Base-by-base conservation (phyloP, 1,140 invertebrate genomes). In the Drepana arcuata region DNA sequence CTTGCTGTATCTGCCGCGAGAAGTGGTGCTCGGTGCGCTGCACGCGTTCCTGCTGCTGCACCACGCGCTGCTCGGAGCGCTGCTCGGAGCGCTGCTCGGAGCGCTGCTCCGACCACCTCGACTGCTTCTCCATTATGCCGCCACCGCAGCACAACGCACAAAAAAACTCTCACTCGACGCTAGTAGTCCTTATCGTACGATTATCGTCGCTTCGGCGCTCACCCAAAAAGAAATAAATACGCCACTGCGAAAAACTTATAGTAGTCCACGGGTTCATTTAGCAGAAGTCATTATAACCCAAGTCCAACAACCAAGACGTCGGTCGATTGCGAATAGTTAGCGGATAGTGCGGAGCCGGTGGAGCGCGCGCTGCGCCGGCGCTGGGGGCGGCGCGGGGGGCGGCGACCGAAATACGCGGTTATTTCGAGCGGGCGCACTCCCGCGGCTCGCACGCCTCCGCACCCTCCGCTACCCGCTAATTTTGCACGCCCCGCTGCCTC, bases 301-400 rank as follows among this genome's bases (percentile, higher is more conserved):
- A 86, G 89, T 88, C 89, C 86, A 87, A 87, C 86, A 89, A 90
- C 89, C 89, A 91, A 92, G 91, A 92, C 91, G 91, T 92, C 91
- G 91, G 89, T 92, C 91, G 91, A 91, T 91, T 91, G 89, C 88
- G 88, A 91, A 89, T 90, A 89, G 89, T 88, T 87, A 89, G 88
- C 88, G 88, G 88, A 88, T 88, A 90, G 88, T 90, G 88, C 58
- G 54, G 49, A 43, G 49, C 43, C 28, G 41, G 41, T 32, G 40
- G 32, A 33, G 24, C 41, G 49, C 34, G 60, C 43, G 61, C 61
- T 65, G 71, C 56, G 66, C 66, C 56, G 56, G 50, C 62, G 73
- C 68, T 42, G 36, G 43, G 41, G 39, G 34, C 41, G 31, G 48
- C 34, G 50, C 41, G 57, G 53, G 63, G 69, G 46, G 58, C 48